Evolutionary conservation across 2,888 invertebrate species (phyloP), one percentile per base, ranked within the genome.

Genomic region (Zaprionus bogoriensis): DNA sequence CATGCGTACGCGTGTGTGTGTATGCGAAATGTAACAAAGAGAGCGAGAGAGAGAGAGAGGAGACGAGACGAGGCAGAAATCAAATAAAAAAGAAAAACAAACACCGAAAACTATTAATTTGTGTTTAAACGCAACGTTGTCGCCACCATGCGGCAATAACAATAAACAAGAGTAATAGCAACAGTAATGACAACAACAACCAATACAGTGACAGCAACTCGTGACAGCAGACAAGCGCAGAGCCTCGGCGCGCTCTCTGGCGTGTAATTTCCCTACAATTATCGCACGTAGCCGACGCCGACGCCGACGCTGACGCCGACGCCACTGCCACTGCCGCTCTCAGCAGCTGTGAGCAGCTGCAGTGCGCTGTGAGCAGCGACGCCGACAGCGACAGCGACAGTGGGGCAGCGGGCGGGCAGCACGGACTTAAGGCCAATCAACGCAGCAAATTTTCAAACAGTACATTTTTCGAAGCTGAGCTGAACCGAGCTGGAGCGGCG

Each of bases 391-490:
- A 10, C 55, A 38, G 47, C 50, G 51, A 20, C 72, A 58, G 63
- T 55, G 51, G 50, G 54, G 44, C 69, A 58, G 59, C 67, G 55
- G 65, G 64, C 60, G 48, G 66, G 54, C 64, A 67, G 63, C 67
- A 72, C 55, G 64, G 67, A 70, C 80, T 81, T 84, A 75, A 78
- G 85, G 78, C 80, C 79, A 78, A 85, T 85, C 85, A 85, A 82
- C 85, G 79, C 76, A 78, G 68, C 70, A 65, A 82, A 78, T 75
- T 78, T 80, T 80, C 73, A 78, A 82, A 85, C 85, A 80, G 80
- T 80, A 78, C 73, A 80, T 82, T 73, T 84, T 80, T 78, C 54
- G 80, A 85, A 79, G 73, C 85, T 78, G 62, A 74, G 53, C 53
- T 59, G 75, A 63, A 66, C 12, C 58, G 70, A 60, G 48, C n/a